phyloP scores from a whole-genome alignment of 2,888 invertebrate species.

The Smittia sp. region DNA sequence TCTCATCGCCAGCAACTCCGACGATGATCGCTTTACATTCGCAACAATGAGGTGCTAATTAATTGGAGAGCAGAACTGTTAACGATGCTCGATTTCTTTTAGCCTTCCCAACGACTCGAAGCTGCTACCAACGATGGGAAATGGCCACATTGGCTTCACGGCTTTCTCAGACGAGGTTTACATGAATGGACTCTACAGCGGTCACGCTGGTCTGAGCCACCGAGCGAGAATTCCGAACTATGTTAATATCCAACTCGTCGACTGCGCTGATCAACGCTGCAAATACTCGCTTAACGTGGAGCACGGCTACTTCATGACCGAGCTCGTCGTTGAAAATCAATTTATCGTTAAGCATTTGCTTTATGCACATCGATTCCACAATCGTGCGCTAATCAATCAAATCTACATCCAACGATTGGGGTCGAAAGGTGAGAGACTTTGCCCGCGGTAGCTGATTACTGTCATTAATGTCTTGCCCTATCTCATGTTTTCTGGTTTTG shows the following conservation, averaged over 20 bases:
- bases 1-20: constrained; percentile 26
- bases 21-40: constrained; percentile 32
- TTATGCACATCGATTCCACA: constrained; percentile 56
- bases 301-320: constrained; percentile 54
- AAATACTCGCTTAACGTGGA: constrained; percentile 55
- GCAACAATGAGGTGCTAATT: constrained; percentile 39
- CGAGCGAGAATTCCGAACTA: constrained; percentile 62
- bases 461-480: not conserved
- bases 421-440: constrained; percentile 1
- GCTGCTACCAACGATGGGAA: constrained; percentile 61
- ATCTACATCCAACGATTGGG: constrained; percentile 51
- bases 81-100: constrained; percentile 42
- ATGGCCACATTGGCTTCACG: constrained; percentile 61
- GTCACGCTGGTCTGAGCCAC: constrained; percentile 57
- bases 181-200: constrained; percentile 62
- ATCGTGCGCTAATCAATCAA: constrained; percentile 56
- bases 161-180: constrained; percentile 60
- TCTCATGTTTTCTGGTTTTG: not conserved
- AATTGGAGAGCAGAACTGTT: constrained; percentile 19
- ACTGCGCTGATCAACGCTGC: constrained; percentile 47
- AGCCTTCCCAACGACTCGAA: constrained; percentile 58
- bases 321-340: constrained; percentile 55
- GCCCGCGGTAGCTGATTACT: constrained; percentile 24
- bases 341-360: constrained; percentile 56
- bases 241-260: constrained; percentile 53